Evolutionary conservation across 2,113 vertebrate genomes (phyloP).

Genomic region (Mustela lutreola): DNA sequence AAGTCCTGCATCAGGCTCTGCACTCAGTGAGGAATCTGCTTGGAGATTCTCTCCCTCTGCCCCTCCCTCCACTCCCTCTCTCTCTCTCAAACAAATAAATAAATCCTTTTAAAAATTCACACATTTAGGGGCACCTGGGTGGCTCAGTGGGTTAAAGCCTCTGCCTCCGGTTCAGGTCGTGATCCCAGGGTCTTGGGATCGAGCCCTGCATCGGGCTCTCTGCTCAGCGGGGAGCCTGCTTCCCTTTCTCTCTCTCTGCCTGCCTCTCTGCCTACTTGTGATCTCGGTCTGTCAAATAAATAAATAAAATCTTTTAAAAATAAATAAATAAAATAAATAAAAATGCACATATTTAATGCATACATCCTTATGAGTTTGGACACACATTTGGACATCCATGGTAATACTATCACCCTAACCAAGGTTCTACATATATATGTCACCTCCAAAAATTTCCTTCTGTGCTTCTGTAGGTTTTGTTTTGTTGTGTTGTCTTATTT

Average conservation of each 20-base stretch:
- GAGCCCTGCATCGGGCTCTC: too few relatives aligned
- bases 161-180: too few relatives aligned
- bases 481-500: not conserved
- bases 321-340: not conserved
- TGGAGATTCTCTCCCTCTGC: not conserved
- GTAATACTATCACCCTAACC: not conserved
- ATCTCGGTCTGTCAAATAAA: not conserved
- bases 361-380: not conserved
- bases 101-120: not conserved
- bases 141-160: too few relatives aligned
- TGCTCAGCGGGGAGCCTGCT: too few relatives aligned
- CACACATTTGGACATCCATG: not conserved
- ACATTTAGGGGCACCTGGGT: not conserved
- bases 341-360: not conserved
- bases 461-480: not conserved
- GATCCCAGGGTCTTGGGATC: too few relatives aligned
- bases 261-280: too few relatives aligned
- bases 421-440: not conserved
- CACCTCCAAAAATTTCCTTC: not conserved
- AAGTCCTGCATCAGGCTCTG: not conserved
- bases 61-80: not conserved
- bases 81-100: not conserved
- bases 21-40: not conserved
- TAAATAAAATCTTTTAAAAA: not conserved
- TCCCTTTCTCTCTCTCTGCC: too few relatives aligned